These are phyloP conservation scores for Oophaga sylvatica DNA, from an alignment of 2,797 vertebrate genomes.

Conservation along the genomic window DNA sequence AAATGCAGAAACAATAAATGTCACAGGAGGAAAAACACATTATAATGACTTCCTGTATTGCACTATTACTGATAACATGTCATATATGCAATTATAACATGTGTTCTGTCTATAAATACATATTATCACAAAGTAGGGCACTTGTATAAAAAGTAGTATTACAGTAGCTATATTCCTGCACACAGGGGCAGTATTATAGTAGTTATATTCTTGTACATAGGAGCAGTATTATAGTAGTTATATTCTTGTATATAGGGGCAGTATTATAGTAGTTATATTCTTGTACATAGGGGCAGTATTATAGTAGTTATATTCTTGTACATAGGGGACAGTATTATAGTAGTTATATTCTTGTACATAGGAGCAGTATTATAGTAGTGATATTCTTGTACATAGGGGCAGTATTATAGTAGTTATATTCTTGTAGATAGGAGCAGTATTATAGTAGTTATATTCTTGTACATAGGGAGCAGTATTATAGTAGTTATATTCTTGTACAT, in stretches of 20 bases:
- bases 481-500: conserved; percentile 6
- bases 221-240: conserved; percentile 14
- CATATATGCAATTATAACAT: neutral
- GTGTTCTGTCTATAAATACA: too few relatives aligned
- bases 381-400: neutral
- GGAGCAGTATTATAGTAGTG: conserved; percentile 10
- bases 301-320: conserved; percentile 14
- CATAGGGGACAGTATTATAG: conserved; percentile 10
- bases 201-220: conserved; percentile 16
- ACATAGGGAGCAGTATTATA: conserved; percentile 11
- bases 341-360: conserved; percentile 7
- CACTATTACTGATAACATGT: neutral
- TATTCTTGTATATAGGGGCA: conserved; percentile 1
- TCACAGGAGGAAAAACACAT: neutral
- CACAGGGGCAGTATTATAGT: conserved; percentile 1
- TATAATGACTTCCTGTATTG: neutral
- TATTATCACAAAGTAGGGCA: too few relatives aligned
- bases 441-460: conserved; percentile 15
- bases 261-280: conserved; percentile 15
- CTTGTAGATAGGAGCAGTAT: conserved; percentile 1
- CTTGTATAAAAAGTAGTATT: neutral
- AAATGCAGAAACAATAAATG: neutral
- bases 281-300: too few relatives aligned
- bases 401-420: conserved; percentile 19
- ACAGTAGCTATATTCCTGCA: neutral